Evolutionary conservation across 92 coral and sea anemone genomes (phyloP), one percentile per base, ranked within the genome.

Genomic region (Zoanthus gigantus): DNA sequence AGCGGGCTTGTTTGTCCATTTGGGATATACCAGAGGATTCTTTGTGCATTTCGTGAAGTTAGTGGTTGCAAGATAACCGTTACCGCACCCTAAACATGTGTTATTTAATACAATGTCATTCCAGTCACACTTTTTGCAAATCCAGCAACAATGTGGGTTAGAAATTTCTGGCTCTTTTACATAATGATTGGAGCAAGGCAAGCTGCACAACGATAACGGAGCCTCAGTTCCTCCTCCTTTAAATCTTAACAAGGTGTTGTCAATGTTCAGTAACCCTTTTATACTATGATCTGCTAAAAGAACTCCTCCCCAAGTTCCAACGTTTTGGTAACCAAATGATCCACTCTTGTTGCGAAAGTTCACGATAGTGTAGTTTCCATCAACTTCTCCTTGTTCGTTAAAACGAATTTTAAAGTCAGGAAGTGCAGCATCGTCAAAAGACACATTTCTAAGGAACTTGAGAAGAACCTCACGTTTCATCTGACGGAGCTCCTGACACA

Each of bases 251-350:
- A 58, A 12, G 7, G 89, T 31, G 73, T 46, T 57, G 67, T 90
- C 68, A 65, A 90, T 71, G 7, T n/a, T 31, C 14, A 90, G 74
- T 0, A 17, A 37, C n/a, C 92, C 92, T 67, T 67, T 58, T 15
- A 90, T 90, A 9, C 58, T 56, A 28, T 79, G 75, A 32, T 90
- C 34, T 1, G 79, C 45, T 45, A 66, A 74, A 71, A 81, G 58
- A 65, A 47, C 83, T 52, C 92, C 87, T 31, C 82, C 76, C 92
- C 92, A 90, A 13, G 92, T 72, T 17, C 92, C 92, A 5, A 89
- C 84, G 14, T 76, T 76, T 47, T 29, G 17, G 85, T 84, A 89
- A 7, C 53, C 28, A 72, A 83, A 89, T 8, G 18, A 9, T 14
- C 92, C 92, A 56, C 83, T 90, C 11, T 53, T 29, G 71, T 90